Evolutionary conservation across 2,888 invertebrate genomes (phyloP).

Genomic region (Saturnia pavonia): DNA sequence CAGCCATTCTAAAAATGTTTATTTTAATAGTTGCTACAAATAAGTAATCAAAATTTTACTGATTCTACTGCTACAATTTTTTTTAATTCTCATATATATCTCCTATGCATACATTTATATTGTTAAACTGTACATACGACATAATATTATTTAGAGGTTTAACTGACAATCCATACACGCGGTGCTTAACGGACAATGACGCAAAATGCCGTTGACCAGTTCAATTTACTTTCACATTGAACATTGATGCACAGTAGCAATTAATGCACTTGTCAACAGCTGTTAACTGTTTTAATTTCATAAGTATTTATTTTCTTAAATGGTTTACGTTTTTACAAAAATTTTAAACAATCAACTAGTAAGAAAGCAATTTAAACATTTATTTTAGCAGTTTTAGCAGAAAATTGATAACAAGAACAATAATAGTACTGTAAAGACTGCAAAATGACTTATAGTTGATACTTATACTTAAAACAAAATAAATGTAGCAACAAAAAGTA

Average conservation of each 20-base stretch:
- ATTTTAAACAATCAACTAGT: no score
- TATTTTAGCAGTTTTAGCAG: background rate
- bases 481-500: no score
- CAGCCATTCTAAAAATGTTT: background rate
- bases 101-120: background rate
- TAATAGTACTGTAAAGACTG: no score
- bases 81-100: no score
- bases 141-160: conserved; percentile 7
- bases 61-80: background rate
- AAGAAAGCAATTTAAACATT: no score
- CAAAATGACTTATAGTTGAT: no score
- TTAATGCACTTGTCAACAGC: background rate
- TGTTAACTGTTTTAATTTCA: background rate
- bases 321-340: background rate
- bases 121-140: conserved; percentile 9
- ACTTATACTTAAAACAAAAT: no score
- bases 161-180: background rate
- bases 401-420: no score
- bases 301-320: background rate
- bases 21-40: background rate
- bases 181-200: conserved; percentile 31
- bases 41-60: background rate
- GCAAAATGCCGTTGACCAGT: conserved; percentile 54
- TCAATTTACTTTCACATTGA: conserved; percentile 53
- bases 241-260: conserved; percentile 9